These are phyloP conservation scores for Macrobrachium rosenbergii DNA, from an alignment of 1,140 invertebrate genomes.

Conservation along the genomic window DNA sequence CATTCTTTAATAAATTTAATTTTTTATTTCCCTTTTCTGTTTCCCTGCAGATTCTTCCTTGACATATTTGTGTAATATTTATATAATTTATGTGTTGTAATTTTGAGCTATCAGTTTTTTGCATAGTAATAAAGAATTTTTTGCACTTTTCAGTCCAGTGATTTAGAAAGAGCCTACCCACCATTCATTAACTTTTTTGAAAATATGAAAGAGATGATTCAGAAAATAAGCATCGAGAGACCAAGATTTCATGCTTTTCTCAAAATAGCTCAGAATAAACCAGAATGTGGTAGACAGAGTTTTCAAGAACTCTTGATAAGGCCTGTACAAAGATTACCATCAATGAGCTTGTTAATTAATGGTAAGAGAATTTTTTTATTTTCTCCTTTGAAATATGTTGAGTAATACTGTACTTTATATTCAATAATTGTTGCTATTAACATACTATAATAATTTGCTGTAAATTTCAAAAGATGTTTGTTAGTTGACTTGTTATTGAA, in stretches of 20 bases:
- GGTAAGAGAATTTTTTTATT: slow-evolving; percentile 76
- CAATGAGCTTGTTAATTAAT: slow-evolving; percentile 92
- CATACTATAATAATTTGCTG: too few species aligned
- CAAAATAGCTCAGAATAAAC: slow-evolving; percentile 88
- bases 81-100: not conserved
- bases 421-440: too few species aligned
- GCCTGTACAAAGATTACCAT: slow-evolving; percentile 95
- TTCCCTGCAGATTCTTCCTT: not conserved
- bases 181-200: slow-evolving; percentile 99
- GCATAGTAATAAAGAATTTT: not conserved
- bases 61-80: not conserved
- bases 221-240: slow-evolving; percentile 90
- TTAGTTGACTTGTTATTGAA: too few species aligned
- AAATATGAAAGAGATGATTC: slow-evolving; percentile 93
- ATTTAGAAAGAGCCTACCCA: slow-evolving; percentile 82
- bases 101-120: not conserved
- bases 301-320: slow-evolving; percentile 95
- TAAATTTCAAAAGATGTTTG: too few species aligned
- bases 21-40: too few species aligned
- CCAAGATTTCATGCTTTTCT: slow-evolving; percentile 97
- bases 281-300: slow-evolving; percentile 93
- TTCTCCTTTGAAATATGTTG: not conserved
- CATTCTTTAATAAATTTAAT: too few species aligned
- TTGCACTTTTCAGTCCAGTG: slow-evolving; percentile 55
- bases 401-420: too few species aligned